Conservation (phyloP, 1,140 invertebrate species). For the Ditylenchus dipsaci region DNA sequence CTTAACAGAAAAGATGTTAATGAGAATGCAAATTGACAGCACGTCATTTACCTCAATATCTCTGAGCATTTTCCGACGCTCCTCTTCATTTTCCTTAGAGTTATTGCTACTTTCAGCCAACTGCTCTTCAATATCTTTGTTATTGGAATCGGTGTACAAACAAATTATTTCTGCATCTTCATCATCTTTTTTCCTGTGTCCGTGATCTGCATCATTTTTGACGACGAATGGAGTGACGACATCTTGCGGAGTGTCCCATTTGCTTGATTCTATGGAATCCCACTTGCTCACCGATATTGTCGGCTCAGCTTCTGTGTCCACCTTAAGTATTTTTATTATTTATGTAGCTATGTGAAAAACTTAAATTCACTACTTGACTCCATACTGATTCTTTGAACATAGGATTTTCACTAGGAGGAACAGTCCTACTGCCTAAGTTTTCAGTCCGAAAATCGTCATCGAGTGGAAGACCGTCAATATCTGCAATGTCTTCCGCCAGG, state of each 20-base stretch:
- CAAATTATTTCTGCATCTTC: background rate
- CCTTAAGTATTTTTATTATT: background rate
- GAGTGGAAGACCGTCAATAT: constrained; percentile 49
- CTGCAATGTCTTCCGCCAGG: constrained; percentile 27
- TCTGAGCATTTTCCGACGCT: constrained; percentile 44
- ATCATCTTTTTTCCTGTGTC: background rate
- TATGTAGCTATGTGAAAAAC: background rate
- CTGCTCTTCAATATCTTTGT: background rate
- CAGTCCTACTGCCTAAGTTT: constrained; percentile 4
- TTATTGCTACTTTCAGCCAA: background rate
- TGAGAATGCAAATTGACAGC: background rate
- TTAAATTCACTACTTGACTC: constrained; percentile 11
- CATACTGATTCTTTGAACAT: constrained; percentile 19
- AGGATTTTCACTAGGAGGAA: background rate
- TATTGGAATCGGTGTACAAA: background rate
- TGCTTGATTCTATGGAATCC: constrained; percentile 29
- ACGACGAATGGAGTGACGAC: background rate
- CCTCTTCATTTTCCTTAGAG: constrained; percentile 42
- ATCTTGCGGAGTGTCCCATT: constrained; percentile 32
- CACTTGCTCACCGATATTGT: constrained; percentile 27
- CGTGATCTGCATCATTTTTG: background rate
- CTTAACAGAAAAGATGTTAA: constrained; percentile 25
- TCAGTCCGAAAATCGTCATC: constrained; percentile 25
- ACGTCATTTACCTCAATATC: constrained; percentile 47
- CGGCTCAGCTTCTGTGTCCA: constrained; percentile 5